phyloP scores from a whole-genome alignment of 2,113 vertebrate genomes.

The Gambusia affinis region DNA sequence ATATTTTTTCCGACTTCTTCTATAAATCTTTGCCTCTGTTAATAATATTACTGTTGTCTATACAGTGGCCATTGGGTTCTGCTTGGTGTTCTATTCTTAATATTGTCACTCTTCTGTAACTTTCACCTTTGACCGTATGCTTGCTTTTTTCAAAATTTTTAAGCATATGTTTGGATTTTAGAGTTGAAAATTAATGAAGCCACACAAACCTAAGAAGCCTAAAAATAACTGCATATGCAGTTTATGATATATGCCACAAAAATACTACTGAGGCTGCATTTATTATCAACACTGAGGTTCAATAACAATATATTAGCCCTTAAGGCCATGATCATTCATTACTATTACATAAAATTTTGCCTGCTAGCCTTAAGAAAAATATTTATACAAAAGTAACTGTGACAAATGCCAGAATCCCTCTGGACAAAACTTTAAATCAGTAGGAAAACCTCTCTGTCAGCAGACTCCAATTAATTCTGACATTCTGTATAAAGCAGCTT shows the following conservation, averaged over 20 bases:
- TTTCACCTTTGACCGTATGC: no score
- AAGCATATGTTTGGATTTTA: no score
- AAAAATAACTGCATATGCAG: no score
- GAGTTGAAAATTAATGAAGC: not conserved
- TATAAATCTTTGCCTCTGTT: no score
- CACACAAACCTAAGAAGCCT: not conserved
- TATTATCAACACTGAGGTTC: conserved; percentile 15
- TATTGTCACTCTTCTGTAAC: no score
- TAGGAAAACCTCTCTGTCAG: conserved; percentile 63
- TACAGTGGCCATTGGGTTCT: no score
- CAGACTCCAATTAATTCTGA: conserved; percentile 71
- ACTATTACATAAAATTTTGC: conserved; percentile 26
- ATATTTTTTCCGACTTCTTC: no score
- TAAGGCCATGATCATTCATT: not conserved
- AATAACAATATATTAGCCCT: conserved; percentile 10
- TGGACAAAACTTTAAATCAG: conserved; percentile 57
- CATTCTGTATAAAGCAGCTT: conserved; percentile 63
- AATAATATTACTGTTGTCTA: no score
- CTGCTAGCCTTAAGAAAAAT: not conserved
- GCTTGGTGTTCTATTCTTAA: no score
- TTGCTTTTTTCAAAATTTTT: no score
- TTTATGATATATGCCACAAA: not conserved
- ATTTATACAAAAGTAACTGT: conserved; percentile 24
- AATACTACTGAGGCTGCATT: not conserved
- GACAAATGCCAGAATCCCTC: conserved; percentile 58